phyloP scores from a whole-genome alignment of 2,113 vertebrate genomes.

The Lucifuga dentata region DNA sequence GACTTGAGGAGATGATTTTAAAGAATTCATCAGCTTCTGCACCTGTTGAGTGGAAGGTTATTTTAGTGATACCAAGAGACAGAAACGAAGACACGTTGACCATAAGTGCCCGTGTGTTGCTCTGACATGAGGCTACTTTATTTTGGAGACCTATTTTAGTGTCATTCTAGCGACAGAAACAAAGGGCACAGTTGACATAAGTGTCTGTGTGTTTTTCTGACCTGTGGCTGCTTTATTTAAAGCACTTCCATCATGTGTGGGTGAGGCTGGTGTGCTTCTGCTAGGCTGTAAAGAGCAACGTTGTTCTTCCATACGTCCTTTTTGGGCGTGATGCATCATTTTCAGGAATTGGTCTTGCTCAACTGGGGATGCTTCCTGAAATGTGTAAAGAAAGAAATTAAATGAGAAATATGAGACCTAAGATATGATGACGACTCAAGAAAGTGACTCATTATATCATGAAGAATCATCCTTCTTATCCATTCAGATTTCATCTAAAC shows the following conservation, averaged over 20 bases:
- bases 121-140: conserved; percentile 57
- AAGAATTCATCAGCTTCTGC: conserved; percentile 84
- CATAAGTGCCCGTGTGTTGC: conserved; percentile 5
- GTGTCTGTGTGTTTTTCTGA: conserved; percentile 39
- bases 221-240: conserved; percentile 52
- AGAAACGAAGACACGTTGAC: conserved; percentile 20
- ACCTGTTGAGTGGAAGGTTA: conserved; percentile 50
- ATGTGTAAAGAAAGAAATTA: not conserved
- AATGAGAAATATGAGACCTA: not conserved
- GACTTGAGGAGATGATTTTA: conserved; percentile 55
- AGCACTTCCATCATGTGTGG: conserved; percentile 55
- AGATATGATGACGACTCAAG: too few species aligned
- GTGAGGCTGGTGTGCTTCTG: conserved; percentile 56
- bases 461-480: not conserved
- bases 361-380: conserved; percentile 39
- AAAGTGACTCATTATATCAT: not conserved
- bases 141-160: not conserved
- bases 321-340: conserved; percentile 84
- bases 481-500: not conserved
- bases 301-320: conserved; percentile 87
- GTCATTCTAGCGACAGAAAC: not conserved
- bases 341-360: conserved; percentile 86
- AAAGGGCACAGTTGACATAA: conserved; percentile 17
- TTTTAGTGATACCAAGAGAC: conserved; percentile 1
- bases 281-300: conserved; percentile 81